phyloP scores from a whole-genome alignment of 2,113 vertebrate genomes.

The Petrocephalus microphthalmus region DNA sequence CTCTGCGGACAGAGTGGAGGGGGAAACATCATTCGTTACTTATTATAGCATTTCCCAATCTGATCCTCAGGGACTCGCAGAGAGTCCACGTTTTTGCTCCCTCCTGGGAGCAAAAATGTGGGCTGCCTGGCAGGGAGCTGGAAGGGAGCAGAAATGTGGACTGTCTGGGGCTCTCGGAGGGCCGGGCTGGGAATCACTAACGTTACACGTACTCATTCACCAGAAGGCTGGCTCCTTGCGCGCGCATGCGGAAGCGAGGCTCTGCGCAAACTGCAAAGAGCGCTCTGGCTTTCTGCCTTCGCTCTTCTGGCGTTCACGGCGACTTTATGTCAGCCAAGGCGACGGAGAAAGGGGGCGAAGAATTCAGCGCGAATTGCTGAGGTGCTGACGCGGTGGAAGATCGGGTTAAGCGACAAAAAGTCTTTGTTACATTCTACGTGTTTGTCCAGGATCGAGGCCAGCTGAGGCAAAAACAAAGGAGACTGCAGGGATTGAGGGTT shows the following conservation, averaged over 20 bases:
- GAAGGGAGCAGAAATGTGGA: background rate
- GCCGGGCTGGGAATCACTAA: background rate
- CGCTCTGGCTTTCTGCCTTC: background rate
- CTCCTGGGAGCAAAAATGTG: background rate
- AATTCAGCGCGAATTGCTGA: background rate
- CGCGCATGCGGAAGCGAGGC: background rate
- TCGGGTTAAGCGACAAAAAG: background rate
- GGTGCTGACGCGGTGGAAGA: background rate
- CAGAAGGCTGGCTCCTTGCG: background rate
- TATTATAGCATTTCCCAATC: background rate
- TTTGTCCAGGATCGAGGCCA: conserved; percentile 24
- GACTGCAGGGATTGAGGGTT: conserved; percentile 16
- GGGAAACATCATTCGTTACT: background rate
- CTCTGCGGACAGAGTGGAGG: background rate
- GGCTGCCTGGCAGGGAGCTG: background rate
- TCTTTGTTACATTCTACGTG: background rate
- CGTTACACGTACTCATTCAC: background rate
- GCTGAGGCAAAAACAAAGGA: conserved; percentile 14
- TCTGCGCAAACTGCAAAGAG: background rate
- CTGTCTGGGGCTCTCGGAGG: background rate
- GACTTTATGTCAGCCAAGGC: background rate
- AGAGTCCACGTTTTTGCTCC: too few species aligned
- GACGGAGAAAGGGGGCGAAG: background rate
- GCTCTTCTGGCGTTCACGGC: background rate
- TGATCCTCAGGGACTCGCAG: too few species aligned